Evolutionary conservation across 2,888 invertebrate genomes (phyloP), one percentile per base, ranked within the genome.

Genomic region (Argyresthia albistria): DNA sequence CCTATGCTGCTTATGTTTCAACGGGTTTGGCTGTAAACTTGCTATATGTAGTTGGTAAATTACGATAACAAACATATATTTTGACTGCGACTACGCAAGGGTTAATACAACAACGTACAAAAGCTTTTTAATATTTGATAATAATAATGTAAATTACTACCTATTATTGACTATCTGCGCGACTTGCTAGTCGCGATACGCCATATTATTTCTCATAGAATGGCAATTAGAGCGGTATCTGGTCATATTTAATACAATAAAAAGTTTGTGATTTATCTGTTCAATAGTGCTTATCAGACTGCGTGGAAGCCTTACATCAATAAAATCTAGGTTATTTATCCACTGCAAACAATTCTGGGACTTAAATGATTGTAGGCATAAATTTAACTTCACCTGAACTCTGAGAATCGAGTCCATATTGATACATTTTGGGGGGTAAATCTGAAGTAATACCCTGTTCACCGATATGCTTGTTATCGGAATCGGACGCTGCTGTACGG

Each of bases 351-450:
- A 16, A 11, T 16, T 16, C 46, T 11, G 11, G 16, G 16, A 46
- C 15, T 7, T 25, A 46, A n/a, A n/a, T 43, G 8, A 14, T 4
- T n/a, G 8, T 14, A 43, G 43, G 8, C 8, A 43, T 0, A 3
- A 43, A 43, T 43, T 4, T n/a, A n/a, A 12, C 8, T 8, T 43
- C 8, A 43, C 6, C 12, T 43, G 1, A n/a, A 8, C 8, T 14
- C 43, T 14, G 8, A 9, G 43, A 8, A 8, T 1, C 11, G 46
- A n/a, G 35, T 12, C 37, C 71, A 72, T 69, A 70, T 73, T 75
- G 79, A 79, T 81, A 81, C 82, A 82, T 79, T 81, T 82, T 79
- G 70, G 70, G 66, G 67, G 65, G 61, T 64, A 54, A 25, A 50
- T 51, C 49, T 48, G 54, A 35, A 51, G 35, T 51, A 45, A 51